Evolutionary conservation across 2,797 vertebrate species (phyloP).

Genomic region (Otolemur crassicaudatus): DNA sequence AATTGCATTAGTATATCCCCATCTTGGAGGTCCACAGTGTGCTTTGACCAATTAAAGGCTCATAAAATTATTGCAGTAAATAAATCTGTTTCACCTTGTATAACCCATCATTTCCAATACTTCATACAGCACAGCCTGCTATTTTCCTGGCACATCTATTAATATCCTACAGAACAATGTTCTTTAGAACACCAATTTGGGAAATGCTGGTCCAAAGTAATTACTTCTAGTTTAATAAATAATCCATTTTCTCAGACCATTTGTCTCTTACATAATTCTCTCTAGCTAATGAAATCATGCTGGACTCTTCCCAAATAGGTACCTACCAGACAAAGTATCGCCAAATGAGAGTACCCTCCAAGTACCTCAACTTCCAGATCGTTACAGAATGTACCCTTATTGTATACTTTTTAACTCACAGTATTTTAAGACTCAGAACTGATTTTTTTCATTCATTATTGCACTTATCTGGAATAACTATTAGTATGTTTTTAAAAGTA

Average conservation of each 20-base stretch:
- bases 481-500: constrained; percentile 6
- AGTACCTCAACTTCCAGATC: neutral
- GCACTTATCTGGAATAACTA: constrained; percentile 30
- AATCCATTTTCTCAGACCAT: constrained; percentile 77
- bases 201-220: constrained; percentile 79
- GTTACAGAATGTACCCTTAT: constrained; percentile 1
- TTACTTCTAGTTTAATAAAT: constrained; percentile 81
- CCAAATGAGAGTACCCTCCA: neutral
- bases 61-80: constrained; percentile 67
- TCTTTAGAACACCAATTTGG: constrained; percentile 80
- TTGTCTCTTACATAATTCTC: constrained; percentile 79
- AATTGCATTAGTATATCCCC: constrained; percentile 2
- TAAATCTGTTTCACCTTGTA: constrained; percentile 75
- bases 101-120: constrained; percentile 75
- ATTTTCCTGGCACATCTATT: constrained; percentile 80
- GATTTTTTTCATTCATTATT: constrained; percentile 6
- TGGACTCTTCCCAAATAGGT: constrained; percentile 67
- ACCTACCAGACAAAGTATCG: constrained; percentile 17
- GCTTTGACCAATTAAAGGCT: constrained; percentile 68
- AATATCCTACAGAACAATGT: constrained; percentile 80
- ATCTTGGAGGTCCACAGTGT: constrained; percentile 48
- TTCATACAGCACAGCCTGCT: constrained; percentile 74
- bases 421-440: constrained; percentile 17
- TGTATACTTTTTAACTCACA: neutral
- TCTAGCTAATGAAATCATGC: constrained; percentile 62